A percentile compares a stretch with the other conserved stretches of the same genome.
These are phyloP conservation scores for Scortum barcoo DNA, from an alignment of 2,113 vertebrate species.

Conservation along the genomic window DNA sequence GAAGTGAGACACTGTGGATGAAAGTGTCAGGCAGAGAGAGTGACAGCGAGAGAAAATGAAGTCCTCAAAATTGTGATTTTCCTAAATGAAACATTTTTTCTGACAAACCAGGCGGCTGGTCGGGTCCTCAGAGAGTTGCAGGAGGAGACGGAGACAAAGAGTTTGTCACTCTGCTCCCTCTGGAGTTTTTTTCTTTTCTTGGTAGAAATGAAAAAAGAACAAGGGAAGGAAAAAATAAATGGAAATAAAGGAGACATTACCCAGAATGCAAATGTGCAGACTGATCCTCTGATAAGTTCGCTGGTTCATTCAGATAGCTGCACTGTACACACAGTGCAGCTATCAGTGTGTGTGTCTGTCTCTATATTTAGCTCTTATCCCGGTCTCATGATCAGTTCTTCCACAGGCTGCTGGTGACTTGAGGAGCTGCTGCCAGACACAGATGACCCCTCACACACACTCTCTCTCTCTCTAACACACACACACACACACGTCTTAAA, in stretches of 20 bases:
- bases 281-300: conserved; percentile 21
- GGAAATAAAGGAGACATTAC: conserved; percentile 9
- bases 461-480: too few relatives aligned
- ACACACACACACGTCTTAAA: conserved; percentile 2
- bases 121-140: conserved; percentile 2
- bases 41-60: not conserved
- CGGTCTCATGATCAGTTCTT: conserved; percentile 81
- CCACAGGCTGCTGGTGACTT: conserved; percentile 79
- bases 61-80: not conserved
- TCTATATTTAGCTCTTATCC: conserved; percentile 83
- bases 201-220: conserved; percentile 1
- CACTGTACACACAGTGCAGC: not conserved
- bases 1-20: not conserved
- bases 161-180: conserved; percentile 10
- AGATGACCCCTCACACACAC: conserved; percentile 62
- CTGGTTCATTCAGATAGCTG: not conserved
- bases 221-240: not conserved
- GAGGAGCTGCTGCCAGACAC: conserved; percentile 69
- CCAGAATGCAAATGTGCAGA: conserved; percentile 28
- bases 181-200: conserved; percentile 7
- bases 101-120: not conserved
- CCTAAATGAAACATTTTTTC: not conserved
- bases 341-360: conserved; percentile 20
- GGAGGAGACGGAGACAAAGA: not conserved
- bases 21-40: not conserved